A percentile compares a stretch with the other conserved stretches of the same genome.
These are phyloP conservation scores for Aproaerema taeniolella DNA, from an alignment of 2,888 invertebrate species.

Conservation along the genomic window DNA sequence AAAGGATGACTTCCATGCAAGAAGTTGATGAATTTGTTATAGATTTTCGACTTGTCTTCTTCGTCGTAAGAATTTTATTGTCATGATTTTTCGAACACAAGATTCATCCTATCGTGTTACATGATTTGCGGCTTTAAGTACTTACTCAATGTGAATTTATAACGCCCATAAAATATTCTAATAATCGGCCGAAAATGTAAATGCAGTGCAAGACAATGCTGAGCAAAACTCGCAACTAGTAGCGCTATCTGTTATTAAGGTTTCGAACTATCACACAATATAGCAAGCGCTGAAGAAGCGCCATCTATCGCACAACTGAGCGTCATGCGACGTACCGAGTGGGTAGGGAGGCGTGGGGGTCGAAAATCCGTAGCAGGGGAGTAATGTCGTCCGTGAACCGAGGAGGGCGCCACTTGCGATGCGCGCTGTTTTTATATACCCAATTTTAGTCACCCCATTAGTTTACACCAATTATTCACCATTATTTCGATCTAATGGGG, in stretches of 20 bases:
- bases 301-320: constrained; percentile 55
- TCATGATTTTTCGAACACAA: background rate
- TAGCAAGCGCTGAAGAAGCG: constrained; percentile 38
- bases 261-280: constrained; percentile 40
- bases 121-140: background rate
- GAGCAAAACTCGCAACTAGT: constrained; percentile 28
- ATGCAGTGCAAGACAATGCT: constrained; percentile 27
- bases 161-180: constrained; percentile 1
- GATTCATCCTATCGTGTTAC: background rate
- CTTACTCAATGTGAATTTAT: constrained; percentile 2
- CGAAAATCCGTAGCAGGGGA: constrained; percentile 86
- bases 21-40: background rate
- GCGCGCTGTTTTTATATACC: constrained; percentile 76
- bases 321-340: constrained; percentile 70
- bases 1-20: background rate
- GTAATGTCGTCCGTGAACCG: constrained; percentile 88
- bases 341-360: constrained; percentile 80
- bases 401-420: constrained; percentile 91
- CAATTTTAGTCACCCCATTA: constrained; percentile 45
- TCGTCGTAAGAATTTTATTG: background rate
- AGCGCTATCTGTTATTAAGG: constrained; percentile 54
- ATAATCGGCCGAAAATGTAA: constrained; percentile 5
- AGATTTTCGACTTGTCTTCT: background rate
- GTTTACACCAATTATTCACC: constrained; percentile 29
- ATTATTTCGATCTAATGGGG: no score